Evolutionary conservation across 2,888 invertebrate genomes (phyloP).

Genomic region (Xestia rhomboidea): DNA sequence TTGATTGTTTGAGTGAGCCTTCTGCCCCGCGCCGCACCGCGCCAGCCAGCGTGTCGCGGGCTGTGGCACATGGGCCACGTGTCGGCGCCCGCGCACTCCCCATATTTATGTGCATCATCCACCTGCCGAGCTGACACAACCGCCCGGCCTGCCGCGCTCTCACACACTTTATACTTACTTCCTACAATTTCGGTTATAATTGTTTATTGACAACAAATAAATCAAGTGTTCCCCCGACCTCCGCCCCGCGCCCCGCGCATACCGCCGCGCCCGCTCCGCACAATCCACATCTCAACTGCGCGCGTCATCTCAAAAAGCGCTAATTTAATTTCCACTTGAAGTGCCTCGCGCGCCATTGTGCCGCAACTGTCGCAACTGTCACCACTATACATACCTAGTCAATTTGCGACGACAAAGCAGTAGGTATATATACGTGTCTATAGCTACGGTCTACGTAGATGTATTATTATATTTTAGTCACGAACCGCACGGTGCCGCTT

Average conservation of each 20-base stretch:
- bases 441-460: neutral
- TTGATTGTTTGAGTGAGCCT: slow-evolving; percentile 4
- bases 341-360: slow-evolving; percentile 25
- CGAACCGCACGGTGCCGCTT: slow-evolving; percentile 1
- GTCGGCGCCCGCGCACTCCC: slow-evolving; percentile 26
- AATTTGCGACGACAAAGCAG: slow-evolving; percentile 12
- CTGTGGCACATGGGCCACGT: slow-evolving; percentile 14
- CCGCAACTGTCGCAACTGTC: slow-evolving; percentile 37
- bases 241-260: neutral
- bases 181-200: slow-evolving; percentile 40
- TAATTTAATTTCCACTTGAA: slow-evolving; percentile 50
- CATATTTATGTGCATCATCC: slow-evolving; percentile 66
- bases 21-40: neutral
- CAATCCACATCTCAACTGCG: slow-evolving; percentile 27
- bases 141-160: neutral
- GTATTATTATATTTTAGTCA: slow-evolving; percentile 24
- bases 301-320: slow-evolving; percentile 43
- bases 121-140: slow-evolving; percentile 61
- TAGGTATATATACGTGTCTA: neutral
- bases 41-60: slow-evolving; percentile 57
- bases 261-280: neutral
- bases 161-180: slow-evolving; percentile 18
- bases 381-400: slow-evolving; percentile 26
- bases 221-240: neutral
- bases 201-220: slow-evolving; percentile 17